Evolutionary conservation across 2,888 invertebrate species (phyloP).

Genomic region (Conistra vaccinii): DNA sequence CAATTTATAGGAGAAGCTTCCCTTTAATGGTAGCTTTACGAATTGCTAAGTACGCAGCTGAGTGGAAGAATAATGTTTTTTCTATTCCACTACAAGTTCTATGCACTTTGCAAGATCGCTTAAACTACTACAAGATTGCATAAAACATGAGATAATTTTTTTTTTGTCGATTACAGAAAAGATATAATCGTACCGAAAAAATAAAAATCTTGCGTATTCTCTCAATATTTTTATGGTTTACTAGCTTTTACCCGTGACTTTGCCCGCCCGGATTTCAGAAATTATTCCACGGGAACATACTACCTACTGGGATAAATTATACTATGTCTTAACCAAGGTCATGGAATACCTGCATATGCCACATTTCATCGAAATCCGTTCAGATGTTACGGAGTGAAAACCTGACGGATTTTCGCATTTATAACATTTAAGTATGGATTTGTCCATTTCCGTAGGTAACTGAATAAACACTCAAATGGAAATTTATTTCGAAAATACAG

Average conservation of each 20-base stretch:
- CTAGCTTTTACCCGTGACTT: neutral
- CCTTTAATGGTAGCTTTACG: slow-evolving; percentile 64
- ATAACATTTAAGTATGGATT: neutral
- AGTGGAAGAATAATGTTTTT: slow-evolving; percentile 47
- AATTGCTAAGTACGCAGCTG: slow-evolving; percentile 50
- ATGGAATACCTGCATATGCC: neutral
- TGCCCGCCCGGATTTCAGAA: neutral
- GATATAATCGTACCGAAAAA: neutral
- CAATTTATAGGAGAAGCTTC: slow-evolving; percentile 64
- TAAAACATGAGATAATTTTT: neutral
- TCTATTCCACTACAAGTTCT: neutral
- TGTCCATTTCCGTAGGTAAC: neutral
- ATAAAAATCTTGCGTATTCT: neutral
- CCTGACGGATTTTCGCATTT: neutral
- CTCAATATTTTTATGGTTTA: neutral
- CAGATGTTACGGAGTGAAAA: no score
- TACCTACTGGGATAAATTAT: no score
- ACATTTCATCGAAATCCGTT: neutral
- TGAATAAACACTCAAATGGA: neutral
- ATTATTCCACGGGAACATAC: neutral
- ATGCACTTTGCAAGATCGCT: neutral
- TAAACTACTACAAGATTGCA: neutral
- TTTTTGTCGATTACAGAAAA: neutral
- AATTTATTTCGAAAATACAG: neutral
- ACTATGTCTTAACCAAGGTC: neutral